Evolutionary conservation across 1,140 invertebrate species (phyloP).

Genomic region (Drosophila athabasca): DNA sequence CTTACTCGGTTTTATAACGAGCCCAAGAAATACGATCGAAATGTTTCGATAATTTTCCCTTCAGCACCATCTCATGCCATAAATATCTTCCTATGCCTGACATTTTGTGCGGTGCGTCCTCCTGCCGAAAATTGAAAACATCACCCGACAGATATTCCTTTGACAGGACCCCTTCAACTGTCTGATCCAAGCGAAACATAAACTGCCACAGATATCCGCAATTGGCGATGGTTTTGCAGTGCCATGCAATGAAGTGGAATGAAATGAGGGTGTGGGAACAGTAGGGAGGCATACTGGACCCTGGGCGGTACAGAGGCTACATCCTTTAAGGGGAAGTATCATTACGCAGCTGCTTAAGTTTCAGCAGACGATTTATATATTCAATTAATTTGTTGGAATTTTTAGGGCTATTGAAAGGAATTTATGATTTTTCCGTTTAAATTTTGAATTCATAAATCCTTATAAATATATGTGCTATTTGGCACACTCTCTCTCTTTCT

Average conservation of each 20-base stretch:
- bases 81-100: slow-evolving; percentile 34
- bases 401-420: too few species aligned
- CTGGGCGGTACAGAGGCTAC: too few species aligned
- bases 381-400: too few species aligned
- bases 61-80: slow-evolving; percentile 32
- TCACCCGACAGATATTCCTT: slow-evolving; percentile 64
- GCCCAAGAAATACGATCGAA: slow-evolving; percentile 71
- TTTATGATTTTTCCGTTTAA: too few species aligned
- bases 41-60: slow-evolving; percentile 69
- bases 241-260: not conserved
- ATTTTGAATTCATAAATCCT: too few species aligned
- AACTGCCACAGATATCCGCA: slow-evolving; percentile 31
- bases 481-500: too few species aligned
- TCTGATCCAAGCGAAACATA: slow-evolving; percentile 36
- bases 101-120: slow-evolving; percentile 52
- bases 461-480: too few species aligned
- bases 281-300: too few species aligned
- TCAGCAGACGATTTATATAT: not conserved
- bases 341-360: slow-evolving; percentile 20
- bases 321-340: not conserved
- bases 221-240: slow-evolving; percentile 19
- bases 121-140: slow-evolving; percentile 73
- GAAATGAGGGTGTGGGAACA: slow-evolving; percentile 1
- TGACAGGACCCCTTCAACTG: slow-evolving; percentile 72
- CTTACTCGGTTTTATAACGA: slow-evolving; percentile 54